Base-by-base conservation (phyloP, 2,113 vertebrate genomes). In the Menura novaehollandiae region DNA sequence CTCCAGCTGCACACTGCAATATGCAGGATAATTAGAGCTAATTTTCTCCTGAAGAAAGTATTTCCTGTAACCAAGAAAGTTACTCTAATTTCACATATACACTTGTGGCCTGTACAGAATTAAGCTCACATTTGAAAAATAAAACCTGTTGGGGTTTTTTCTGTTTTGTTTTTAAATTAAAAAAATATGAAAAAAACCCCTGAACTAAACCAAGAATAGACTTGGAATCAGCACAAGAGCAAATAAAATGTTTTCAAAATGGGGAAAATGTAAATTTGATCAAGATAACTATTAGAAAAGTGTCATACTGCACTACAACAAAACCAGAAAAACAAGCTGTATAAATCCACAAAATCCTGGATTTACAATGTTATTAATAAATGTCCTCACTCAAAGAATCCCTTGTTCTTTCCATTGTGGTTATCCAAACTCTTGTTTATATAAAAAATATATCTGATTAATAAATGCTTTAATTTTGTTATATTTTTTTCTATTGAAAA, bases 361-460 rank as follows among this genome's bases (percentile, higher is more conserved):
- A 94, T 90, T 41, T 43, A 80, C 59, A 80, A 24, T 56, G 39
- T 62, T 89, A 87, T 64, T 79, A 94, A 77, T 80, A 82, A 67
- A 77, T 20, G 15, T 59, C 28, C 14, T 96, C 60, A 76, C 32
- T 58, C 67, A 92, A 79, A 66, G 69, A 89, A 93, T 79, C 58
- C 37, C 59, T 84, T 89, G n/a, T 66, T 95, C 91, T 95, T 93
- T 96, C 73, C 89, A 88, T 95, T 95, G 71, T 95, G 92, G 79
- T 94, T 95, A 96, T 83, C 68, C 95, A 97, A 92, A 96, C 88
- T 85, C 71, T 93, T 93, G 39, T 91, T 95, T 59, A 96, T 98
- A 97, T 97, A 98, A 98, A 98, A 98, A 97, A 98, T 98, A 98
- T 88, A 98, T 98, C 92, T 94, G 93, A 91, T 94, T 97, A 97